These are phyloP conservation scores for Spisula subtruncata DNA, from an alignment of 2,888 invertebrate genomes.

Conservation along the genomic window DNA sequence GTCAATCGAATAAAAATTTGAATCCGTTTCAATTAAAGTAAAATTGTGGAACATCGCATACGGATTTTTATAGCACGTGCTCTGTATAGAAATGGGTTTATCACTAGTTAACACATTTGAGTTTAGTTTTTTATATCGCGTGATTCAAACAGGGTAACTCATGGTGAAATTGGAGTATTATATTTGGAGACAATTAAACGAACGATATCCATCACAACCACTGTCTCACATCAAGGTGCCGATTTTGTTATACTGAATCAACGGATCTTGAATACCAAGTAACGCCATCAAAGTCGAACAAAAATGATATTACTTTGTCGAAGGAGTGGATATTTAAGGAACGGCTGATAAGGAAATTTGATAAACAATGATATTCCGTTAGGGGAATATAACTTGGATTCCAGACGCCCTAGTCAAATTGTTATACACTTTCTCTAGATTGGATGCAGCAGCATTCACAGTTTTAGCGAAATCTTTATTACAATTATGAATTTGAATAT, in stretches of 20 bases:
- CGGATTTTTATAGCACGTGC: too few relatives aligned
- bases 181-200: not conserved
- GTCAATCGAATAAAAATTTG: too few relatives aligned
- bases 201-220: not conserved
- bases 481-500: not conserved
- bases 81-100: too few relatives aligned
- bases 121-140: not conserved
- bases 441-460: not conserved
- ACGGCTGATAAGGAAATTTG: not conserved
- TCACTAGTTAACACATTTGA: too few relatives aligned
- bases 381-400: not conserved
- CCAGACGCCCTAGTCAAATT: constrained; percentile 4
- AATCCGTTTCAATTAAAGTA: too few relatives aligned
- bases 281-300: not conserved
- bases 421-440: not conserved
- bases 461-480: not conserved
- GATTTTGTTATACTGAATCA: not conserved
- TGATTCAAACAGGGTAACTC: not conserved
- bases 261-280: not conserved
- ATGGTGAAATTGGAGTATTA: not conserved
- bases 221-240: not conserved
- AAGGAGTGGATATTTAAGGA: not conserved
- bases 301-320: not conserved
- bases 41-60: too few relatives aligned
- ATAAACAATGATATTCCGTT: not conserved